Evolutionary conservation across 2,113 vertebrate genomes (phyloP).

Genomic region (Hemiprocne comata): DNA sequence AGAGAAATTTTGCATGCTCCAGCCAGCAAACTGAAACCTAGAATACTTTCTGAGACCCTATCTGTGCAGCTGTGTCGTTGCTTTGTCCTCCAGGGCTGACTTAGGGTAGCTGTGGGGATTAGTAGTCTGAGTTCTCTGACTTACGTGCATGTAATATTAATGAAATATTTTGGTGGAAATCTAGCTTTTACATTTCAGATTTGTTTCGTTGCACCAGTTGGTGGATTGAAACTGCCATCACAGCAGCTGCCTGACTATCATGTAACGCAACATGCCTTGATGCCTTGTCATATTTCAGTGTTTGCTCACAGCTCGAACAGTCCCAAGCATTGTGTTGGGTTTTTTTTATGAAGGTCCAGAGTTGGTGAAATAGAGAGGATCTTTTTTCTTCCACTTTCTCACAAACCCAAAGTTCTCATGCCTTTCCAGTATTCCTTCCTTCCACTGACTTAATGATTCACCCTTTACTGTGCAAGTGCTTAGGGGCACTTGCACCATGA

Average conservation of each 20-base stretch:
- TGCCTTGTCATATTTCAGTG: constrained; percentile 54
- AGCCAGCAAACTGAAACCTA: constrained; percentile 43
- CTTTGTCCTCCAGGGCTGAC: constrained; percentile 18
- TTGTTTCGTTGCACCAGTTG: constrained; percentile 62
- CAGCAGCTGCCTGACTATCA: constrained; percentile 62
- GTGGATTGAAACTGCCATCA: constrained; percentile 41
- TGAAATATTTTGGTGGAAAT: constrained; percentile 57
- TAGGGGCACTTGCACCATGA: not conserved
- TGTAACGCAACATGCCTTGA: constrained; percentile 50
- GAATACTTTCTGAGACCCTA: not conserved
- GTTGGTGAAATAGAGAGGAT: constrained; percentile 10
- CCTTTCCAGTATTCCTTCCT: not conserved
- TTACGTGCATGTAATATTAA: constrained; percentile 30
- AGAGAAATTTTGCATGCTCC: not conserved
- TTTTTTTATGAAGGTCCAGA: constrained; percentile 5
- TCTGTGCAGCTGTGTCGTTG: not conserved
- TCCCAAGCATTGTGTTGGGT: constrained; percentile 41
- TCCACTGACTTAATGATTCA: not conserved
- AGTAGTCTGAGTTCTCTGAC: constrained; percentile 21
- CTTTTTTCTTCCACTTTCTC: constrained; percentile 23
- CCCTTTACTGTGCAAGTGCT: not conserved
- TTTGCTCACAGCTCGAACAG: constrained; percentile 27
- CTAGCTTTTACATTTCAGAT: constrained; percentile 69
- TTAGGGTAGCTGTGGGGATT: constrained; percentile 31
- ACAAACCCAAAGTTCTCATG: constrained; percentile 7